A percentile compares a stretch with the other conserved stretches of the same genome.
These are phyloP conservation scores for Ptychadena robeensis DNA, from an alignment of 2,797 vertebrate species.

Conservation along the genomic window DNA sequence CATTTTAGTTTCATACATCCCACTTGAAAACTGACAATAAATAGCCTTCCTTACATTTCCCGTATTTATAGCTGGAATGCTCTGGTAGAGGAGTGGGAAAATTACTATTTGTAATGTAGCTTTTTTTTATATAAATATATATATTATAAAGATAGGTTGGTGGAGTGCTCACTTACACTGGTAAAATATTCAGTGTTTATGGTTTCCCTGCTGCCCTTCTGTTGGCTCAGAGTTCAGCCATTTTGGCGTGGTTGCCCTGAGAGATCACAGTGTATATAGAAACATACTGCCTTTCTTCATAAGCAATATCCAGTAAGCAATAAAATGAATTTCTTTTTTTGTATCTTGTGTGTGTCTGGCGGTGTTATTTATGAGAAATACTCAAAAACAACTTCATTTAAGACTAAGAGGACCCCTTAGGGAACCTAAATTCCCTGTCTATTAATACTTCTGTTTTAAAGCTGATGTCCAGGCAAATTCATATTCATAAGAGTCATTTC, in stretches of 20 bases:
- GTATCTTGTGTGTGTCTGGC: conserved; percentile 64
- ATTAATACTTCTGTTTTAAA: too few species aligned
- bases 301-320: conserved; percentile 56
- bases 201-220: conserved; percentile 17
- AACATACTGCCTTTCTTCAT: conserved; percentile 31
- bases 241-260: conserved; percentile 21
- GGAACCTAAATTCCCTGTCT: too few species aligned
- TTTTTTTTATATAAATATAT: conserved; percentile 47
- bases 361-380: conserved; percentile 52
- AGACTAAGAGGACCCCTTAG: neutral
- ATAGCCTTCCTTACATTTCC: conserved; percentile 20
- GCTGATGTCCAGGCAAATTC: too few species aligned
- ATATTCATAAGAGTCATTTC: too few species aligned
- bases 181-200: conserved; percentile 29
- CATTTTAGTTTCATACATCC: conserved; percentile 39
- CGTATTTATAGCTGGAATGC: conserved; percentile 46
- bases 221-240: neutral
- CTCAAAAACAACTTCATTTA: neutral
- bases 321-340: conserved; percentile 56
- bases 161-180: conserved; percentile 40
- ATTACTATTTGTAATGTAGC: conserved; percentile 55
- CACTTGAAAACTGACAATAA: conserved; percentile 34
- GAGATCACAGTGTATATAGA: conserved; percentile 5
- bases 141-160: conserved; percentile 14
- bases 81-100: conserved; percentile 43